Conservation (phyloP, 2,888 invertebrate genomes). For the Catocala sponsa region DNA sequence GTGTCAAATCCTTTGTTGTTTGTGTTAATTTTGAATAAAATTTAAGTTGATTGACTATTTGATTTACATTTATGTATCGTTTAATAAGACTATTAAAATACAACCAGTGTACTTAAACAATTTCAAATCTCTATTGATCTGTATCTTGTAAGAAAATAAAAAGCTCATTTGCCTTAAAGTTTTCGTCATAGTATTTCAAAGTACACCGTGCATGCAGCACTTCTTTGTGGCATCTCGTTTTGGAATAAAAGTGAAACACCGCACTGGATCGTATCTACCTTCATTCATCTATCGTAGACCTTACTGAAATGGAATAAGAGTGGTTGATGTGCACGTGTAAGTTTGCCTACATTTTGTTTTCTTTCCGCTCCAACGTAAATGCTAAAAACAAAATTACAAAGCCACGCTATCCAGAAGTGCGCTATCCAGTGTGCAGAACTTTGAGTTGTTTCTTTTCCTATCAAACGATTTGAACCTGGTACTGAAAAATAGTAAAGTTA, state of each 20-base stretch:
- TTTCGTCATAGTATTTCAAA: conserved; percentile 53
- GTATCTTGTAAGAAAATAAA: conserved; percentile 35
- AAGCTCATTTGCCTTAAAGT: conserved; percentile 52
- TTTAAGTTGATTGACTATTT: too few species aligned
- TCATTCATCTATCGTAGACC: conserved; percentile 34
- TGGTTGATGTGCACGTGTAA: conserved; percentile 6
- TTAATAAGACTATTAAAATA: too few species aligned
- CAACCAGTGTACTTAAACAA: too few species aligned
- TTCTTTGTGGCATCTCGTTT: conserved; percentile 53
- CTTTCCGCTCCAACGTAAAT: conserved; percentile 53
- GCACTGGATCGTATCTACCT: conserved; percentile 10
- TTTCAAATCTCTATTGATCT: too few species aligned
- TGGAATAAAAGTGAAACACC: conserved; percentile 45
- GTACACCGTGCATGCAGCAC: conserved; percentile 45
- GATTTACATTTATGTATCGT: too few species aligned
- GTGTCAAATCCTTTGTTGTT: conserved; percentile 13
- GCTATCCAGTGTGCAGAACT: conserved; percentile 33
- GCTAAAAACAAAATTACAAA: conserved; percentile 53
- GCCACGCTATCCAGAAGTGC: conserved; percentile 35
- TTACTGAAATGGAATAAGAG: conserved; percentile 29
- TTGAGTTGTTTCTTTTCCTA: conserved; percentile 26
- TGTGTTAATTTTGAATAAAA: not conserved
- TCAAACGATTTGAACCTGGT: conserved; percentile 26
- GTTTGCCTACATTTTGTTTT: conserved; percentile 47
- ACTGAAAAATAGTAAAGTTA: conserved; percentile 18